A percentile compares a stretch with the other conserved stretches of the same genome.
Evolutionary conservation across 2,797 vertebrate genomes (phyloP).

Genomic region (Chloroceryle amazona): DNA sequence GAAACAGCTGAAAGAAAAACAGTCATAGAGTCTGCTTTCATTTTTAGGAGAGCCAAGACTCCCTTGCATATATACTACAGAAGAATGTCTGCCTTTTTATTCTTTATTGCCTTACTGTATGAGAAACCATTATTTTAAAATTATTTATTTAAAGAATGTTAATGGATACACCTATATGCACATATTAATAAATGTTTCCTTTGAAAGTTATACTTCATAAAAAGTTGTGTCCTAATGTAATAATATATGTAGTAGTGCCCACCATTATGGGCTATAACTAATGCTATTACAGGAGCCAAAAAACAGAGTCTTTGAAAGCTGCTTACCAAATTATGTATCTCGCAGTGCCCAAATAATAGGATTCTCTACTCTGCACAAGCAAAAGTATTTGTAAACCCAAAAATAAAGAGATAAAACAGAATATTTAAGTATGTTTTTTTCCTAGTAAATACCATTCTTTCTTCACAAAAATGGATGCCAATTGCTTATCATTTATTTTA

Average conservation of each 20-base stretch:
- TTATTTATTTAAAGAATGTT: neutral
- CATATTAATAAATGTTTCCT: neutral
- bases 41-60: neutral
- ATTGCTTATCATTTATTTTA: neutral
- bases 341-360: neutral
- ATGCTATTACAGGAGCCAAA: neutral
- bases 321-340: neutral
- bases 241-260: neutral
- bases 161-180: neutral
- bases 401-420: neutral
- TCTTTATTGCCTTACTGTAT: neutral
- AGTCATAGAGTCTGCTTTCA: neutral
- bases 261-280: neutral
- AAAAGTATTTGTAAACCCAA: neutral
- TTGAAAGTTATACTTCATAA: neutral
- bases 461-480: neutral
- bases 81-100: neutral
- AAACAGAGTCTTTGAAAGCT: neutral
- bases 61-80: neutral
- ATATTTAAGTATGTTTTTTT: neutral
- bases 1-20: neutral
- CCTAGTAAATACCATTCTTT: neutral
- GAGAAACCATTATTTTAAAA: neutral
- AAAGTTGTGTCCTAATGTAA: neutral
- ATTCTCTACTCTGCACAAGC: neutral